Conservation (phyloP, 2,113 vertebrate species). For the Lepus europaeus region DNA sequence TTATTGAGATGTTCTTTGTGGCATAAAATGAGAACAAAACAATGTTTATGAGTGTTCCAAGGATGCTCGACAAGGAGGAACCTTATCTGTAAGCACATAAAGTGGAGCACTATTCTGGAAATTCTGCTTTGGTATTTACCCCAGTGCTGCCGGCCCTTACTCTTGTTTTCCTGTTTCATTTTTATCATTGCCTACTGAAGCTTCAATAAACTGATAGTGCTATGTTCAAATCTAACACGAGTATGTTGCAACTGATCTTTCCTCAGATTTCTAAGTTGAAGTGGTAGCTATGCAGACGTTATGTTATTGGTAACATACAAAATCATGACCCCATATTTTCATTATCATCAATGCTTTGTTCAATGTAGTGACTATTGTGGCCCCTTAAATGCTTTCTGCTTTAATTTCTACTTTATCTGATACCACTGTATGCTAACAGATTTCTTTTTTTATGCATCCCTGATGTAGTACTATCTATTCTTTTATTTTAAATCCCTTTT, state of each 20-base stretch:
- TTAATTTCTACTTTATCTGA: not conserved
- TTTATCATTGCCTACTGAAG: not conserved
- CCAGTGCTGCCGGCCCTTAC: not conserved
- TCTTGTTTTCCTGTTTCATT: not conserved
- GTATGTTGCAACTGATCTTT: not conserved
- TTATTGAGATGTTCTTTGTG: constrained; percentile 45
- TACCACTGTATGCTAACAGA: not conserved
- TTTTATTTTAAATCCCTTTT: not conserved
- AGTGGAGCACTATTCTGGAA: not conserved
- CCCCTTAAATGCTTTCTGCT: not conserved
- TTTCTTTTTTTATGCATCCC: not conserved
- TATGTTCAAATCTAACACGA: not conserved
- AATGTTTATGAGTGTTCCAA: not conserved
- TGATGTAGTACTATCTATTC: not conserved
- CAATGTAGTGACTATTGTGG: not conserved
- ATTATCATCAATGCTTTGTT: not conserved
- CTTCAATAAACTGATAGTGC: not conserved
- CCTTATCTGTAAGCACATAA: not conserved
- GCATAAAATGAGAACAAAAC: not conserved
- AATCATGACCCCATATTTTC: not conserved
- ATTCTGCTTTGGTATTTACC: not conserved
- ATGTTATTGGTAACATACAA: not conserved
- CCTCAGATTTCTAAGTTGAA: not conserved
- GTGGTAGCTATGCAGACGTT: too few relatives aligned
- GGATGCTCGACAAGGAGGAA: constrained; percentile 45